Evolutionary conservation across 2,113 vertebrate genomes (phyloP), one percentile per base, ranked within the genome.

Genomic region (Ibidorhyncha struthersii): DNA sequence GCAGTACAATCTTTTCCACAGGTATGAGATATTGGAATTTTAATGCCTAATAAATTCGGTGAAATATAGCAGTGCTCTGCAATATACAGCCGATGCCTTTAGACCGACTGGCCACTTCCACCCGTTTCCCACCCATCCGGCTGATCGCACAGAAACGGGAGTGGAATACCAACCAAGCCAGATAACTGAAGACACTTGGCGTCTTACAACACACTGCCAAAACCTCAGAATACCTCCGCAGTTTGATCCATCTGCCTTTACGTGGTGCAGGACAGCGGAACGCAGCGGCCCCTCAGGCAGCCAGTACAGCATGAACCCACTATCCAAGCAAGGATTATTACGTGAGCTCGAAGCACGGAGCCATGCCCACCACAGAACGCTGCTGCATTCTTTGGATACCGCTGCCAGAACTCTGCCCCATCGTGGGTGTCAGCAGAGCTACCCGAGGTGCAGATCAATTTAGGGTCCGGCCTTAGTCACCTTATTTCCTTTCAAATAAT

Each of bases 31-130:
- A 93, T 2, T 32, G 56, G 58, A 82, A 81, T 87, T 89, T 41
- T 80, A 95, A 86, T 88, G 52, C 49, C 59, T 95, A 91, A 86
- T 45, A 83, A 87, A 88, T 90, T 71, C 52, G 58, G 71, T 65
- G 74, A 94, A 95, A 92, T 71, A 58, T 0, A 82, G 59, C 18
- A 27, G 49, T 36, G 26, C 21, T 50, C 30, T 61, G 66, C 78
- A 78, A 36, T 23, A 53, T 8, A 49, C 41, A 62, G 38, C 10
- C 3, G 0, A 49, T 30, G 30, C 62, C 45, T 53, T 80, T 65
- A 61, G 71, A 70, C 21, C 38, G 55, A 27, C 43, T 86, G 88
- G 41, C 26, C 40, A 73, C 27, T 56, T 82, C 49, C n/a, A 77
- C 1, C 1, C 6, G 1, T 41, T 85, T 86, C 63, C 81, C 59